Evolutionary conservation across 2,888 invertebrate genomes (phyloP).

Genomic region (Phalera bucephala): DNA sequence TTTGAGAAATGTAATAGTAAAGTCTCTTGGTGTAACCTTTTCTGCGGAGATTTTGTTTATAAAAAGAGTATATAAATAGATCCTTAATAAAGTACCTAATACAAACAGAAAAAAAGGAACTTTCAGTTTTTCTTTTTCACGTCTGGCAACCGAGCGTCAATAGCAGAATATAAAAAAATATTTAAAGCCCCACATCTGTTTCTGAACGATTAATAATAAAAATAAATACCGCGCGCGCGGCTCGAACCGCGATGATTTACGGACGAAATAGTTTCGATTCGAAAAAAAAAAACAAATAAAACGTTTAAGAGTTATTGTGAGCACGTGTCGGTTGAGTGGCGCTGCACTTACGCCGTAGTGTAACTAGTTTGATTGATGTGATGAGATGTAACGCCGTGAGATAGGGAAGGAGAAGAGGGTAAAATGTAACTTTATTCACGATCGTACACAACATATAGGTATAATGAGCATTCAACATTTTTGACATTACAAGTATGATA

Average conservation of each 20-base stretch:
- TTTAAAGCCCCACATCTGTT: conserved; percentile 8
- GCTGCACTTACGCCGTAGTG: conserved; percentile 15
- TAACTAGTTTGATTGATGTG: neutral
- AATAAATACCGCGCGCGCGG: conserved; percentile 19
- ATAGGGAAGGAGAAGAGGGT: too few relatives aligned
- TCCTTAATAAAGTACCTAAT: too few relatives aligned
- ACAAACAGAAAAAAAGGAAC: too few relatives aligned
- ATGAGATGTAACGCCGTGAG: too few relatives aligned
- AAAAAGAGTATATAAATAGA: too few relatives aligned
- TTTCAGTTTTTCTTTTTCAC: too few relatives aligned
- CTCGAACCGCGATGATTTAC: conserved; percentile 27
- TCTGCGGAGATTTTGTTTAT: too few relatives aligned
- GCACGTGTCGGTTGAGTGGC: conserved; percentile 17
- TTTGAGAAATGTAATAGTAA: too few relatives aligned
- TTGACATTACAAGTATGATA: conserved; percentile 70
- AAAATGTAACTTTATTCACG: too few relatives aligned
- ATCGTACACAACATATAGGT: conserved; percentile 79
- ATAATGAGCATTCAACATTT: conserved; percentile 76
- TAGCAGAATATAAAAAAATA: neutral
- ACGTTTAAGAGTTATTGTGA: conserved; percentile 18
- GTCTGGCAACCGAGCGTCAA: conserved; percentile 7
- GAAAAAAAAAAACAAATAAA: conserved; percentile 8
- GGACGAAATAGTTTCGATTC: conserved; percentile 13
- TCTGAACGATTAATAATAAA: conserved; percentile 25
- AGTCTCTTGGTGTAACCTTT: too few relatives aligned